Conservation (phyloP, 2,888 invertebrate species). For the Mythimna loreyi region DNA sequence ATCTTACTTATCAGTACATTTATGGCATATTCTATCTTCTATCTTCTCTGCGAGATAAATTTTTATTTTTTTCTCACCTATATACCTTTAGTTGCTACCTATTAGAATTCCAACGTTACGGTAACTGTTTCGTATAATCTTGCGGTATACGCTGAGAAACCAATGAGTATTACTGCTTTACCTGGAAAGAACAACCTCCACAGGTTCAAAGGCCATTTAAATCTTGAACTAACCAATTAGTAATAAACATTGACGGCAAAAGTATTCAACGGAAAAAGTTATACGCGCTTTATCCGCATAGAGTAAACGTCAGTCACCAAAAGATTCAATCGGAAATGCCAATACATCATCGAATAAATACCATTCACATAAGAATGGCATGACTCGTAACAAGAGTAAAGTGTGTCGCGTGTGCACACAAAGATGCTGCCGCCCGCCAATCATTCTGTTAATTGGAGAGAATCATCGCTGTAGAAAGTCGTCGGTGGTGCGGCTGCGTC, state of each 20-base stretch:
- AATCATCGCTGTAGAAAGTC: constrained; percentile 89
- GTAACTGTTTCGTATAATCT: no score
- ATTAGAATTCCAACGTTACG: no score
- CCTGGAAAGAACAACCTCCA: neutral
- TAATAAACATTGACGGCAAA: neutral
- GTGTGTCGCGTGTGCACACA: constrained; percentile 85
- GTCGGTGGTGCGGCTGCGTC: constrained; percentile 49
- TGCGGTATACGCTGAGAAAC: neutral
- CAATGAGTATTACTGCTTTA: neutral
- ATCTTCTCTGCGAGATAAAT: no score
- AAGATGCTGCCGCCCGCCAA: constrained; percentile 84
- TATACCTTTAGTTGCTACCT: no score
- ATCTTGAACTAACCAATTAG: no score
- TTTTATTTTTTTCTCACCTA: no score
- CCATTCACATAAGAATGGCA: constrained; percentile 59
- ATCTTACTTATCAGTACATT: no score
- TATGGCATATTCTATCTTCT: no score
- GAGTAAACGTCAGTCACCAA: constrained; percentile 19
- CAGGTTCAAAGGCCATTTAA: neutral
- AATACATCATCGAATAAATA: constrained; percentile 50
- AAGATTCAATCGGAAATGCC: constrained; percentile 55
- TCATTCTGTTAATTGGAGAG: constrained; percentile 91
- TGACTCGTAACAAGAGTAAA: constrained; percentile 82
- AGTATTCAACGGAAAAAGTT: constrained; percentile 1
- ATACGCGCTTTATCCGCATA: constrained; percentile 1